phyloP scores from a whole-genome alignment of 2,113 vertebrate genomes.

The Anolis carolinensis region DNA sequence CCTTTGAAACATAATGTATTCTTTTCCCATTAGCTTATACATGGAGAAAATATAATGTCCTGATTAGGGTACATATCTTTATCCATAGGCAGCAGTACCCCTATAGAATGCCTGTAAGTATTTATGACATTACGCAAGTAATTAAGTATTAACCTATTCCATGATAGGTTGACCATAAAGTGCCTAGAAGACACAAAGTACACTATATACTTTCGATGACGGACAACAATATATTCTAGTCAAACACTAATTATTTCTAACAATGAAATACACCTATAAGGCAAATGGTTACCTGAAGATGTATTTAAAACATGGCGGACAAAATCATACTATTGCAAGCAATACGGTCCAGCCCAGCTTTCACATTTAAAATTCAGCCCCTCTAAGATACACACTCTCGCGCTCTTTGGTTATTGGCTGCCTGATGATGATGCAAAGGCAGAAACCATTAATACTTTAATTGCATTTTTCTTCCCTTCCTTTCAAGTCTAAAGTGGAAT shows the following conservation, averaged over 20 bases:
- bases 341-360: slow-evolving; percentile 52
- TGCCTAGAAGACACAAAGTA: slow-evolving; percentile 90
- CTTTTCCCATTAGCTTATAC: slow-evolving; percentile 75
- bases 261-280: slow-evolving; percentile 90
- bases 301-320: slow-evolving; percentile 82
- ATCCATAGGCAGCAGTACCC: slow-evolving; percentile 94
- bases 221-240: slow-evolving; percentile 79
- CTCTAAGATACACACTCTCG: slow-evolving; percentile 61
- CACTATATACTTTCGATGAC: slow-evolving; percentile 81
- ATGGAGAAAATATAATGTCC: slow-evolving; percentile 82
- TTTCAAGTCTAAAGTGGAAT: neutral
- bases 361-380: slow-evolving; percentile 42
- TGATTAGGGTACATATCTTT: slow-evolving; percentile 93
- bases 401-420: slow-evolving; percentile 81
- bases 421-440: slow-evolving; percentile 77
- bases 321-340: slow-evolving; percentile 83
- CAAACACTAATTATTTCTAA: slow-evolving; percentile 79
- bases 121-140: slow-evolving; percentile 94
- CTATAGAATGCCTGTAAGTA: slow-evolving; percentile 86
- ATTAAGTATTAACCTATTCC: slow-evolving; percentile 93
- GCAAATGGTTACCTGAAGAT: slow-evolving; percentile 96
- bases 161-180: slow-evolving; percentile 92
- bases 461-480: neutral
- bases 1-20: slow-evolving; percentile 84
- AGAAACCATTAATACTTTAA: slow-evolving; percentile 41